Evolutionary conservation across 2,797 vertebrate genomes (phyloP).

Genomic region (Nothura maculosa): DNA sequence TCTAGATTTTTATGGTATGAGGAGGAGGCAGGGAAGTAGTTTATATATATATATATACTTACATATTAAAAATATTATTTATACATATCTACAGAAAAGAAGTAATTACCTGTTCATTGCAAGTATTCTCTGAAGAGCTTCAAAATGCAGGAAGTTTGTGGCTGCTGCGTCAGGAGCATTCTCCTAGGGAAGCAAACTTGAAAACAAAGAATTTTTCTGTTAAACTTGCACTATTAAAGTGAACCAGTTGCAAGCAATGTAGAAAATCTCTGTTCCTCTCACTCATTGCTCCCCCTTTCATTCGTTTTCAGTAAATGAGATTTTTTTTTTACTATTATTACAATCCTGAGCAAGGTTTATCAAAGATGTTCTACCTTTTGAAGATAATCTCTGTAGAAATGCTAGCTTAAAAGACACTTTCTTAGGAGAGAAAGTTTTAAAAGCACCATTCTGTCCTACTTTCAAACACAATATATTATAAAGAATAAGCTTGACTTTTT

Average conservation of each 20-base stretch:
- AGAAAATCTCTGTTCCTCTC: conserved; percentile 2
- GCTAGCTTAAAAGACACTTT: background rate
- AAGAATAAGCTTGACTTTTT: conserved; percentile 1
- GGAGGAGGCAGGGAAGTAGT: background rate
- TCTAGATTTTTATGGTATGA: background rate
- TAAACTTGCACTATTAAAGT: background rate
- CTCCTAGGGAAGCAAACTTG: background rate
- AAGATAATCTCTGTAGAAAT: conserved; percentile 44
- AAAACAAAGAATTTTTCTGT: conserved; percentile 33
- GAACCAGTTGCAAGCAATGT: background rate
- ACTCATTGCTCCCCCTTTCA: background rate
- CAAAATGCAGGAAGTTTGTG: conserved; percentile 19
- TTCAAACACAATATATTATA: background rate
- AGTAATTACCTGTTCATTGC: conserved; percentile 24
- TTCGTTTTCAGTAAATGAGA: conserved; percentile 59
- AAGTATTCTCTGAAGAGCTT: conserved; percentile 48
- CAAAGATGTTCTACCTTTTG: conserved; percentile 47
- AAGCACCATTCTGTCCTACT: background rate
- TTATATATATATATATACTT: background rate
- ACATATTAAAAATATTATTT: background rate
- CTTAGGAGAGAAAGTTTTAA: conserved; percentile 22
- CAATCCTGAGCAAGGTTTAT: conserved; percentile 27
- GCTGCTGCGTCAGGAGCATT: background rate
- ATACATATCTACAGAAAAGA: background rate
- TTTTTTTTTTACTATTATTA: background rate